These are phyloP conservation scores for Megaceryle maxima DNA, from an alignment of 2,113 vertebrate genomes.

Conservation along the genomic window DNA sequence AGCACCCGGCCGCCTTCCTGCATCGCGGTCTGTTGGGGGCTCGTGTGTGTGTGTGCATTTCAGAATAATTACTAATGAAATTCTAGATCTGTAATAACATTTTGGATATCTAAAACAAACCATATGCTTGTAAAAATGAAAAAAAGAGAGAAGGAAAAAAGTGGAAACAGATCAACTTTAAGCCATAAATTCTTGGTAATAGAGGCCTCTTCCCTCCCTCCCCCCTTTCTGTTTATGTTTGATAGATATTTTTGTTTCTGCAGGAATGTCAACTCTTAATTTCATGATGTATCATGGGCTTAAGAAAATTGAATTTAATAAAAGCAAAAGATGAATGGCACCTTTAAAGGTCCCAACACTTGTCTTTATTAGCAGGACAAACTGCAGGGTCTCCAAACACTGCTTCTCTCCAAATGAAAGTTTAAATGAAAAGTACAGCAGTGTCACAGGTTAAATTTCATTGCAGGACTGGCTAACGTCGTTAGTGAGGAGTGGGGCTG, in stretches of 20 bases:
- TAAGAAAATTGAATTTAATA: slow-evolving; percentile 87
- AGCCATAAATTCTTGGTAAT: slow-evolving; percentile 81
- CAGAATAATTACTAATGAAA: slow-evolving; percentile 81
- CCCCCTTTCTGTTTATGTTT: slow-evolving; percentile 76
- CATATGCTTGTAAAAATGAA: slow-evolving; percentile 72
- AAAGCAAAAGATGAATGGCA: slow-evolving; percentile 86
- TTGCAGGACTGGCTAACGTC: slow-evolving; percentile 75
- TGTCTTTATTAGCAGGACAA: slow-evolving; percentile 86
- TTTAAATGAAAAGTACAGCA: slow-evolving; percentile 86
- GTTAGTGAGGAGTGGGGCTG: slow-evolving; percentile 75
- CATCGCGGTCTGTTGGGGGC: not conserved
- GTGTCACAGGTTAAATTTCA: slow-evolving; percentile 85
- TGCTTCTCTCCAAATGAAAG: slow-evolving; percentile 82
- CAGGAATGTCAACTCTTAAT: slow-evolving; percentile 85
- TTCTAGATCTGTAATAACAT: slow-evolving; percentile 81
- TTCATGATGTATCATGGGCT: slow-evolving; percentile 84
- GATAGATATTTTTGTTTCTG: slow-evolving; percentile 86
- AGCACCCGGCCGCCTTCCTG: not conserved
- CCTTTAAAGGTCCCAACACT: slow-evolving; percentile 87
- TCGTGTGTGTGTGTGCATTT: slow-evolving; percentile 60
- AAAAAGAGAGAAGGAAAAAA: slow-evolving; percentile 33
- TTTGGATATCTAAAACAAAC: slow-evolving; percentile 81
- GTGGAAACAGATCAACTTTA: slow-evolving; percentile 81
- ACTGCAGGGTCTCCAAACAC: slow-evolving; percentile 80
- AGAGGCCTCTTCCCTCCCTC: slow-evolving; percentile 20